Evolutionary conservation across 1,140 invertebrate genomes (phyloP), one percentile per base, ranked within the genome.

Genomic region (Cylas formicarius): DNA sequence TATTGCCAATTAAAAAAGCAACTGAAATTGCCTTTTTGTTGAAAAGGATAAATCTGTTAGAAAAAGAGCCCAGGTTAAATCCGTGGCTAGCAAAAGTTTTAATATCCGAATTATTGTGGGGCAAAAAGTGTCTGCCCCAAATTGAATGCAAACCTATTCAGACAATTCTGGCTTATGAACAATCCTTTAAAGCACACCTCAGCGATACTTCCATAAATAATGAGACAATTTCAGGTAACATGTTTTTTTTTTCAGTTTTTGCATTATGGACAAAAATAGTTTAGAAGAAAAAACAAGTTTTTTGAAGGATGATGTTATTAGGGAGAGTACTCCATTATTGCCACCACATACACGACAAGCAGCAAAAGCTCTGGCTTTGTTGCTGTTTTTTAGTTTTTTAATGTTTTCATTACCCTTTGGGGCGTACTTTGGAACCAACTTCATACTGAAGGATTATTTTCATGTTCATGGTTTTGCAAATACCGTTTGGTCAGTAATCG

Each of bases 361-460:
- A 23, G 57, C 62, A 5, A 62, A 62, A 45, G 77, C 77, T n/a
- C 61, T 85, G 22, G 69, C 72, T 27, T 75, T 74, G 50, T 64
- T 90, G 10, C 72, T 88, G 26, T 66, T 87, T n/a, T 88, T 81
- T 55, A 89, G 82, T 67, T 59, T 81, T 29, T 74, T 82, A 3
- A 90, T 90, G 86, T 87, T 89, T 53, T 83, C 84, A 4, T 59
- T 90, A 40, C 87, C 87, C 2, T 84, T 90, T 65, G 60, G 68
- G 13, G 73, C 79, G 26, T 90, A 82, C 67, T 88, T 82, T 67
- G 76, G 76, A 8, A 72, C 77, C 8, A 72, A 72, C 43, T 72
- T 80, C 59, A 45, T 77, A 26, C 61, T 87, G 17, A 67, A 71
- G 50, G 73, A 77, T 33, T 73, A 78, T 53, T 80, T 77, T 42